A percentile compares a stretch with the other conserved stretches of the same genome.
Conservation (phyloP, 2,113 vertebrate genomes). For the Thamnaconus septentrionalis region DNA sequence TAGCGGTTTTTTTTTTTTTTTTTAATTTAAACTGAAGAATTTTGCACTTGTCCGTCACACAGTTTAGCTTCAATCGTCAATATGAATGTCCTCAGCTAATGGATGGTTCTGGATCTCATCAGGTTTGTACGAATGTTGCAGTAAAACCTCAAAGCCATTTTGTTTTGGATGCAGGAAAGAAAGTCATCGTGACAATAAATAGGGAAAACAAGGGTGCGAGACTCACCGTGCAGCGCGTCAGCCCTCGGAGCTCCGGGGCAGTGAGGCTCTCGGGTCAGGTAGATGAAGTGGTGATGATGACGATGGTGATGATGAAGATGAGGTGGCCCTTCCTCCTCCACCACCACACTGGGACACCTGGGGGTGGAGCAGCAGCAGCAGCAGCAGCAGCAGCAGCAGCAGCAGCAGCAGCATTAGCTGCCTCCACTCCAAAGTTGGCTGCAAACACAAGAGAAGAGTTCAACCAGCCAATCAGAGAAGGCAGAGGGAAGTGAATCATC, state of each 20-base stretch:
- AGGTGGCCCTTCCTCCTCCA: slow-evolving; percentile 29
- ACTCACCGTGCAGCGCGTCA: slow-evolving; percentile 54
- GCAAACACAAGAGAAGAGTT: neutral
- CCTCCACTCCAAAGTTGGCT: slow-evolving; percentile 13
- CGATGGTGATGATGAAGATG: neutral
- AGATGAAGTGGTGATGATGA: slow-evolving; percentile 23
- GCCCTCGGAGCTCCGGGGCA: slow-evolving; percentile 36
- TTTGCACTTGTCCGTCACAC: too few relatives aligned
- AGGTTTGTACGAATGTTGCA: neutral
- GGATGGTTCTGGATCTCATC: too few relatives aligned
- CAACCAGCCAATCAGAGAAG: neutral
- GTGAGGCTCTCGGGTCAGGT: slow-evolving; percentile 41
- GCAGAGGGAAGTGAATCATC: neutral
- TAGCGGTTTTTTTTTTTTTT: too few relatives aligned
- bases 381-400: slow-evolving; percentile 2
- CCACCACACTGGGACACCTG: slow-evolving; percentile 30
- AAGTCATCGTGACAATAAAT: too few relatives aligned
- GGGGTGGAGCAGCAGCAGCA: slow-evolving; percentile 38
- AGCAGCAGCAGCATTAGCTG: neutral
- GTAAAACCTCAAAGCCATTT: neutral
- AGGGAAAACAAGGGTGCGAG: neutral
- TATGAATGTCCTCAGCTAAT: too few relatives aligned
- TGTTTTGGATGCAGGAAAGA: neutral
- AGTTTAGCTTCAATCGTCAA: too few relatives aligned
- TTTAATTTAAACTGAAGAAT: too few relatives aligned